Evolutionary conservation across 1,140 invertebrate genomes (phyloP), one percentile per base, ranked within the genome.

Genomic region (Zaprionus davidi): DNA sequence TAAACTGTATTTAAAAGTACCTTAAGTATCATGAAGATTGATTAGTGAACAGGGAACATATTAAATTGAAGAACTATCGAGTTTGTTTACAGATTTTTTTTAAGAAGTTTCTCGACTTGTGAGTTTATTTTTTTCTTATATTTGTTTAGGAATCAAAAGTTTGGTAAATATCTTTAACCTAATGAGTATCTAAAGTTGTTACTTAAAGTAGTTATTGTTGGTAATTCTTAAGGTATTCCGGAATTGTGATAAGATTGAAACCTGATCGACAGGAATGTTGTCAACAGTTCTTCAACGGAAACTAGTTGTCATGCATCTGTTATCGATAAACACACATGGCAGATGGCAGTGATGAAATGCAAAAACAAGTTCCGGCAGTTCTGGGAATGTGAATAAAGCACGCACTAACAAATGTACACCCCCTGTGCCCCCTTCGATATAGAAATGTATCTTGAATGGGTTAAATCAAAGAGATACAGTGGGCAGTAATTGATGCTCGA

Each of bases 331-430:
- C 3, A 22, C 9, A 13, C 2, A 49, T 3, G 3, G 24, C 46
- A 49, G 20, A 13, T 22, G 17, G 4, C 20, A 22, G 7, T 17
- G 17, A 46, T 17, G 31, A 34, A 17, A 46, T 46, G 41, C 41
- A 46, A 17, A 46, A 46, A 51, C 46, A 24, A 51, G 46, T 51
- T 51, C 41, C 41, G 46, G 20, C 12, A 51, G 46, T 46, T 46
- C n/a, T 17, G 41, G 6, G n/a, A 17, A 41, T 34, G 15, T 41
- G 38, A 2, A 41, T 9, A 20, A 46, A 46, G 41, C 41, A 46
- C 41, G 41, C 41, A 46, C n/a, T n/a, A 17, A 17, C n/a, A 15
- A 15, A 36, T 0, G 12, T 4, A n/a, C 41, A 6, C 2, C 15
- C 28, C 28, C 28, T 31, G 1, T 28, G 1, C 5, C 26, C 26